Percentiles rank a stretch among this genome's conserved stretches.
Evolutionary conservation across 2,797 vertebrate genomes (phyloP).

Genomic region (Danio albolineatus): DNA sequence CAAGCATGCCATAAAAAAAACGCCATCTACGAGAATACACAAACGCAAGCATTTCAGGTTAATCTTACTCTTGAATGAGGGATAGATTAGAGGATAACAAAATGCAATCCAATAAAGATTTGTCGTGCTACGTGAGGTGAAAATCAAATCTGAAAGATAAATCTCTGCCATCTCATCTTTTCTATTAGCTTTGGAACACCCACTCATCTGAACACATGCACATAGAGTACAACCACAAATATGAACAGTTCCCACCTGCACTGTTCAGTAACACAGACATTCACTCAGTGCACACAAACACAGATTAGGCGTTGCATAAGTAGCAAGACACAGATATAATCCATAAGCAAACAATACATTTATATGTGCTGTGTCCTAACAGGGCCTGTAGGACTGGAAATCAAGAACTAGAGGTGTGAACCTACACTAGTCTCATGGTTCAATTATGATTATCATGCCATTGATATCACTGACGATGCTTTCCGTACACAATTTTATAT

Average conservation of each 20-base stretch:
- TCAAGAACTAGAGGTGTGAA: no score
- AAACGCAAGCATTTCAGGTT: constrained; percentile 20
- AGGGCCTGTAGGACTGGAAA: background rate
- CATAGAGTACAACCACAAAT: constrained; percentile 37
- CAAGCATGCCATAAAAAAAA: constrained; percentile 11
- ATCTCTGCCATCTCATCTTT: constrained; percentile 36
- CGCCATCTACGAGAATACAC: constrained; percentile 6
- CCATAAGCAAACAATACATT: constrained; percentile 5
- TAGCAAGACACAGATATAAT: constrained; percentile 11
- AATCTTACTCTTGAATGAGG: constrained; percentile 47
- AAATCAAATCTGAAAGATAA: constrained; percentile 48
- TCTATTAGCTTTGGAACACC: constrained; percentile 32
- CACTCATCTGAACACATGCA: constrained; percentile 55
- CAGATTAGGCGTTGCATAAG: background rate
- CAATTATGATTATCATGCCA: no score
- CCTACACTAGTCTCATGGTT: no score
- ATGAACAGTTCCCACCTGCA: constrained; percentile 36
- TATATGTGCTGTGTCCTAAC: background rate
- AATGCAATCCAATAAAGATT: constrained; percentile 54
- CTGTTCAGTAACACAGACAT: constrained; percentile 14
- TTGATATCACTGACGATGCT: no score
- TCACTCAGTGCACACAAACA: constrained; percentile 37
- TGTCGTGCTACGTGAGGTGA: constrained; percentile 39
- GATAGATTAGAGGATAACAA: constrained; percentile 49
- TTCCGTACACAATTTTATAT: no score